These are phyloP conservation scores for Jacana jacana DNA, from an alignment of 2,113 vertebrate species.

Conservation along the genomic window DNA sequence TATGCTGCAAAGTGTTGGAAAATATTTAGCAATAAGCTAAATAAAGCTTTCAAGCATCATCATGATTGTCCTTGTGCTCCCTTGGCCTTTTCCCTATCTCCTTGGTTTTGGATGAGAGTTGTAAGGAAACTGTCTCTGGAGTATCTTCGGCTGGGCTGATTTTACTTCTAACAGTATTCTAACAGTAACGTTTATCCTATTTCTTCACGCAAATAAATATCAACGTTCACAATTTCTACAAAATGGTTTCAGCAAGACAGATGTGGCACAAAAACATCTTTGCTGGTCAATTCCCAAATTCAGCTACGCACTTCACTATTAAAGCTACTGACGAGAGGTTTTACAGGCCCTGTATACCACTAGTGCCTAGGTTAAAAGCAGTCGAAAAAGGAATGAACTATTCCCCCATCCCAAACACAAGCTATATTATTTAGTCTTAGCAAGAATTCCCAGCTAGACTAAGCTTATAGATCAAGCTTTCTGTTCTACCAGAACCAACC, in stretches of 20 bases:
- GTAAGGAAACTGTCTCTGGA: background rate
- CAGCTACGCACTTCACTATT: background rate
- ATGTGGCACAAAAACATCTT: background rate
- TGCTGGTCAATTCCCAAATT: background rate
- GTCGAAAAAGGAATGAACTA: background rate
- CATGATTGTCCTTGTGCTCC: background rate
- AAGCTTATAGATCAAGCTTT: background rate
- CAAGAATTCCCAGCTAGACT: background rate
- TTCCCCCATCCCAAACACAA: background rate
- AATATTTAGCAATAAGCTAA: background rate
- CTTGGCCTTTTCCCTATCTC: background rate
- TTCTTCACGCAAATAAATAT: background rate
- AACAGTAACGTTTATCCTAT: background rate
- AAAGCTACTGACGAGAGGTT: background rate
- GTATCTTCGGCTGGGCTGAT: fast-evolving
- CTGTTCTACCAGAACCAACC: background rate
- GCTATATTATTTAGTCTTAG: background rate
- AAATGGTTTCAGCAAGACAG: background rate
- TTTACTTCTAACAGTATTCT: background rate
- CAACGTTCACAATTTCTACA: background rate
- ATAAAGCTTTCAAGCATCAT: background rate
- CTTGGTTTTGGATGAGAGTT: background rate
- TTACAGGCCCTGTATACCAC: background rate
- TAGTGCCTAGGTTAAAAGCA: background rate
- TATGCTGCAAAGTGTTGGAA: background rate